phyloP scores from a whole-genome alignment of 2,888 invertebrate genomes.

The Limnephilus lunatus region DNA sequence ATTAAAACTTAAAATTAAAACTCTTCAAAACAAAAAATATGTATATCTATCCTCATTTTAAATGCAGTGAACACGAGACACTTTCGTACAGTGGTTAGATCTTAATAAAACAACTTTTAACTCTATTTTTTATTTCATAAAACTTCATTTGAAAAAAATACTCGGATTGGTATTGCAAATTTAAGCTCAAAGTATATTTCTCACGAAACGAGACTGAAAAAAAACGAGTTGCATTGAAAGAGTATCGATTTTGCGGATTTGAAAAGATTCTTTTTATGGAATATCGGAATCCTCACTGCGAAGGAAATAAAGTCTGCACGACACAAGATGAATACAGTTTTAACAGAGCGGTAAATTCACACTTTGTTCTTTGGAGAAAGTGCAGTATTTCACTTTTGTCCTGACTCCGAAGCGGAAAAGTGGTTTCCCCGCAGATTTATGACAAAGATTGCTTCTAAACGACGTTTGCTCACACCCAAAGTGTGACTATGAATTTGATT shows the following conservation, averaged over 20 bases:
- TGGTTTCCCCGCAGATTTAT: conserved; percentile 63
- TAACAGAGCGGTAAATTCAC: conserved; percentile 61
- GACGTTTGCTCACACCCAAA: conserved; percentile 48
- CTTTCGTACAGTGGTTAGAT: no score
- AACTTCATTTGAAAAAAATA: background rate
- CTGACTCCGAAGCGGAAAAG: conserved; percentile 60
- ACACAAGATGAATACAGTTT: conserved; percentile 53
- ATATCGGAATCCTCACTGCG: background rate
- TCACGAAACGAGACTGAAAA: background rate
- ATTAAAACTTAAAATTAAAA: no score
- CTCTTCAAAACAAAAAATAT: no score
- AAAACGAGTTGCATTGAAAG: background rate
- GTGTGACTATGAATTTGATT: conserved; percentile 51
- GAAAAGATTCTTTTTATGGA: background rate
- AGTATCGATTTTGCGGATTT: background rate
- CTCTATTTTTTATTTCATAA: no score
- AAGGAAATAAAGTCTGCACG: background rate
- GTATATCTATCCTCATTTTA: no score
- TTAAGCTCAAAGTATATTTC: background rate
- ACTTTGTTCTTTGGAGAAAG: conserved; percentile 65
- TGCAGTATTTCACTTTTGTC: conserved; percentile 65
- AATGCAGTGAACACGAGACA: no score
- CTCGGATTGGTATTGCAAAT: background rate
- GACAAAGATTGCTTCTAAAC: conserved; percentile 62
- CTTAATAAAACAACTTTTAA: no score